Percentiles rank a stretch among this genome's conserved stretches.
Evolutionary conservation across 2,797 vertebrate species (phyloP).

Genomic region (Enteromius unitaeniatus): DNA sequence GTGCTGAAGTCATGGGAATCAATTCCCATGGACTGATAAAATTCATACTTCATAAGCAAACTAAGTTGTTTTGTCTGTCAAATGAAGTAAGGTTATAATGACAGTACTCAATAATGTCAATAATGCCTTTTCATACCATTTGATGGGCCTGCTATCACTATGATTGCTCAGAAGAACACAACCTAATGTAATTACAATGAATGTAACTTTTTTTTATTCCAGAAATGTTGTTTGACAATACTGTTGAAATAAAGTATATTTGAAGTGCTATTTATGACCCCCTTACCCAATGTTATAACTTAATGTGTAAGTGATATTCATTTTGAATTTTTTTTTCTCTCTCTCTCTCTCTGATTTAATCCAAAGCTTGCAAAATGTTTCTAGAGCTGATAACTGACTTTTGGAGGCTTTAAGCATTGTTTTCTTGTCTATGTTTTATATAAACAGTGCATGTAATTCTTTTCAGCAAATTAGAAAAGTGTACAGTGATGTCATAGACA

Average conservation of each 20-base stretch:
- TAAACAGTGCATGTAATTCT: neutral
- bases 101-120: neutral
- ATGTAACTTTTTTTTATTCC: neutral
- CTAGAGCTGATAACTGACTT: neutral
- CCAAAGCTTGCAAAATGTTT: neutral
- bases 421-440: slow-evolving; percentile 2
- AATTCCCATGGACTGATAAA: neutral
- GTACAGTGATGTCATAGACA: neutral
- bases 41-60: neutral
- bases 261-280: neutral
- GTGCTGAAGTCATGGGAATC: neutral
- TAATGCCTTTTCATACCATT: neutral
- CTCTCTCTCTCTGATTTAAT: too few relatives aligned
- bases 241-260: neutral
- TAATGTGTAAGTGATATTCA: neutral
- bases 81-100: neutral
- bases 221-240: neutral
- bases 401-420: neutral
- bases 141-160: neutral
- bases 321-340: neutral
- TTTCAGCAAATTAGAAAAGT: neutral
- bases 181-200: neutral
- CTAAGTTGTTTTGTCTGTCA: too few relatives aligned
- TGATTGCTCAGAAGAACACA: neutral
- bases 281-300: neutral